These are phyloP conservation scores for Drosophila grimshawi DNA, from an alignment of 1,140 invertebrate genomes.

Conservation along the genomic window DNA sequence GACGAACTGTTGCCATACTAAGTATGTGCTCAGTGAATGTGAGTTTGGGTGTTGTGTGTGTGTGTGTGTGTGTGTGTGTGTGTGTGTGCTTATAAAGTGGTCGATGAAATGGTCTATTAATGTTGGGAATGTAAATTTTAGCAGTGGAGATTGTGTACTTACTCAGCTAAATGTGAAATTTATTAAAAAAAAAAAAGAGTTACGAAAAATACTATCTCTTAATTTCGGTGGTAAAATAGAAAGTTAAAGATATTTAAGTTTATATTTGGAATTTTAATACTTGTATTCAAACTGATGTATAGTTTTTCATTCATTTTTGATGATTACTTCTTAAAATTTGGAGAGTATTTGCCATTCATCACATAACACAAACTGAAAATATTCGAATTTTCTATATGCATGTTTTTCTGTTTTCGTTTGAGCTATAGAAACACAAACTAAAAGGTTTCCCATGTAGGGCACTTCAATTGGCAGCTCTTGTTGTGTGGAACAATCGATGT, in stretches of 20 bases:
- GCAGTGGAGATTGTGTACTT: neutral
- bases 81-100: slow-evolving; percentile 16
- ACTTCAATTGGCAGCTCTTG: slow-evolving; percentile 26
- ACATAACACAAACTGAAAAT: neutral
- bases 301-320: too few relatives aligned
- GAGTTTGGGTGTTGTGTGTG: neutral
- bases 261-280: neutral
- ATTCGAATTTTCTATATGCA: slow-evolving; percentile 5
- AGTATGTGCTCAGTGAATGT: slow-evolving; percentile 3
- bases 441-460: slow-evolving; percentile 68
- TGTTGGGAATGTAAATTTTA: slow-evolving; percentile 19
- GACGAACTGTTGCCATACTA: slow-evolving; percentile 1
- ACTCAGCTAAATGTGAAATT: neutral
- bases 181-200: neutral
- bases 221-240: too few relatives aligned
- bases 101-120: slow-evolving; percentile 43
- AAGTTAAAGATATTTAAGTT: neutral
- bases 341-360: neutral
- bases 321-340: neutral
- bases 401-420: slow-evolving; percentile 10
- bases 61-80: neutral
- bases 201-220: neutral
- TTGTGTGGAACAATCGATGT: slow-evolving; percentile 18
- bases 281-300: too few relatives aligned
- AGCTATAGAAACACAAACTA: slow-evolving; percentile 38